These are phyloP conservation scores for Ephestia elutella DNA, from an alignment of 1,140 invertebrate genomes.

Conservation along the genomic window DNA sequence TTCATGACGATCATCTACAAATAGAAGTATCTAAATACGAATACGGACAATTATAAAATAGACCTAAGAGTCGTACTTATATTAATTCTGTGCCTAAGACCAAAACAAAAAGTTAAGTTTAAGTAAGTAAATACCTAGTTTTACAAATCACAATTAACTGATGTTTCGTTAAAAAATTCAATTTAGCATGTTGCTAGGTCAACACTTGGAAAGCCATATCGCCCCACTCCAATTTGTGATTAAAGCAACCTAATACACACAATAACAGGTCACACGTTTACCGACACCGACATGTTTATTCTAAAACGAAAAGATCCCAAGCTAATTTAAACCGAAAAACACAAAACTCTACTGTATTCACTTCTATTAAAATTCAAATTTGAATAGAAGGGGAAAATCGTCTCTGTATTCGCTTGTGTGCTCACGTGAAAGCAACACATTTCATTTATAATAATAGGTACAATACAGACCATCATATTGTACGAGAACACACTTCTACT, in stretches of 20 bases:
- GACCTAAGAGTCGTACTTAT: too few species aligned
- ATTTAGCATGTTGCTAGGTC: slow-evolving; percentile 60
- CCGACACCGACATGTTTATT: slow-evolving; percentile 42
- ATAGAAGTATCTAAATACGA: too few species aligned
- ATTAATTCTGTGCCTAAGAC: too few species aligned
- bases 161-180: slow-evolving; percentile 40
- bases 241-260: slow-evolving; percentile 72
- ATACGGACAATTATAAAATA: too few species aligned
- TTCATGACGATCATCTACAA: too few species aligned
- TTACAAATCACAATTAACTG: too few species aligned
- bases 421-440: slow-evolving; percentile 70
- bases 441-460: slow-evolving; percentile 69
- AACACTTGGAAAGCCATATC: slow-evolving; percentile 64
- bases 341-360: slow-evolving; percentile 18
- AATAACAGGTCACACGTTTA: slow-evolving; percentile 71
- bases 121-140: too few species aligned
- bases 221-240: slow-evolving; percentile 72
- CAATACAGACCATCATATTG: slow-evolving; percentile 64
- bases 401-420: slow-evolving; percentile 53
- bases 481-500: slow-evolving; percentile 60
- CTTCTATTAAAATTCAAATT: slow-evolving; percentile 19
- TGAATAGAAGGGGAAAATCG: slow-evolving; percentile 32
- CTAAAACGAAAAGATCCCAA: slow-evolving; percentile 32
- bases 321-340: slow-evolving; percentile 9
- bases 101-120: too few species aligned